phyloP scores from a whole-genome alignment of 1,140 invertebrate genomes.

The Pseudomyrmex dendroicus region DNA sequence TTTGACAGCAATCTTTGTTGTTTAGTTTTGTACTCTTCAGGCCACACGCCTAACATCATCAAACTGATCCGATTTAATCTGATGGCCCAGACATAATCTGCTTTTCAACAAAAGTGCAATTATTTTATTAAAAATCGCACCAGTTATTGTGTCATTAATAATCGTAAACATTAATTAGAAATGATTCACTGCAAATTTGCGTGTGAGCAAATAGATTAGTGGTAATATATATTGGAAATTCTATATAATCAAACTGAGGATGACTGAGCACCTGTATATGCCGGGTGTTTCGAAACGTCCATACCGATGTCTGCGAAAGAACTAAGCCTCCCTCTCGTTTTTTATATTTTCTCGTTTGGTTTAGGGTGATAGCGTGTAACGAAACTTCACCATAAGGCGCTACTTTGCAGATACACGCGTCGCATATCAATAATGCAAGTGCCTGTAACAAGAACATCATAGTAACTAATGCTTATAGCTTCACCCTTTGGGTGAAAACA shows the following conservation, averaged over 20 bases:
- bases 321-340: not conserved
- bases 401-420: not conserved
- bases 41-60: not conserved
- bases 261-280: not conserved
- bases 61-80: not conserved
- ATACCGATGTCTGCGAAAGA: not conserved
- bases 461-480: not conserved
- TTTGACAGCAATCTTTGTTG: not conserved
- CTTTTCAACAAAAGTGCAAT: not conserved
- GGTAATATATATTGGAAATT: not conserved
- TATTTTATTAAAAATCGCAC: not conserved
- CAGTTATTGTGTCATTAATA: no score
- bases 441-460: not conserved
- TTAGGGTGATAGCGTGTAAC: not conserved
- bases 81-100: slow-evolving; percentile 17
- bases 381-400: not conserved
- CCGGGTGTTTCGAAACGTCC: not conserved
- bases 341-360: not conserved
- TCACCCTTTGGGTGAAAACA: not conserved
- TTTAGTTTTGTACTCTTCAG: not conserved
- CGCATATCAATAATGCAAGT: slow-evolving; percentile 21
- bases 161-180: no score
- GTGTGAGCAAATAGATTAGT: not conserved
- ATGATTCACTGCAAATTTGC: not conserved
- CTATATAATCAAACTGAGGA: not conserved